Evolutionary conservation across 2,888 invertebrate species (phyloP).

Genomic region (Prosapia bicincta): DNA sequence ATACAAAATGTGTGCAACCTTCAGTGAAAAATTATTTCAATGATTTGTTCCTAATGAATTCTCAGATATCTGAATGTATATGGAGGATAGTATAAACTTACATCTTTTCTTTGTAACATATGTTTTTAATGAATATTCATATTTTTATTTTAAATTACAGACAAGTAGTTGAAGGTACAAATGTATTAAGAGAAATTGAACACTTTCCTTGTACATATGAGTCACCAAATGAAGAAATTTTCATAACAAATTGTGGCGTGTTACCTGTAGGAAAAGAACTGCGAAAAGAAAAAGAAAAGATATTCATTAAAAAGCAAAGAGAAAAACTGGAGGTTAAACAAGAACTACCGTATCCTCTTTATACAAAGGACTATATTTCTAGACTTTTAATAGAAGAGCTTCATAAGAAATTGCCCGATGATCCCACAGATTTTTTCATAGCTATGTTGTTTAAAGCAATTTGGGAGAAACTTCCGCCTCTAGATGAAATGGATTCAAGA

Average conservation of each 20-base stretch:
- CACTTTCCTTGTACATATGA: conserved; percentile 59
- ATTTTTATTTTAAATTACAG: too few relatives aligned
- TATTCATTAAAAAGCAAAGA: conserved; percentile 5
- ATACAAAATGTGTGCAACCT: too few relatives aligned
- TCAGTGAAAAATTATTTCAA: too few relatives aligned
- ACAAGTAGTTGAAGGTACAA: conserved; percentile 44
- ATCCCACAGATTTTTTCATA: background rate
- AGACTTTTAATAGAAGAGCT: conserved; percentile 13
- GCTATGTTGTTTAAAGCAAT: conserved; percentile 8
- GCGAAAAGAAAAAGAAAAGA: background rate
- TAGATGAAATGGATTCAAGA: conserved; percentile 18
- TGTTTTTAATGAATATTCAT: background rate
- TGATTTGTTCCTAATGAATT: too few relatives aligned
- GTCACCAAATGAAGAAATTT: conserved; percentile 47
- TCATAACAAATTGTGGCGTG: conserved; percentile 24
- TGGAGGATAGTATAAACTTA: too few relatives aligned
- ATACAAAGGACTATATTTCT: background rate
- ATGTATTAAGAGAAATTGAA: conserved; percentile 55
- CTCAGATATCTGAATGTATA: too few relatives aligned
- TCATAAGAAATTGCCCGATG: conserved; percentile 6
- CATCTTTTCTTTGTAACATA: too few relatives aligned
- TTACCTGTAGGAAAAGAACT: conserved; percentile 7
- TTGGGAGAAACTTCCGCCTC: conserved; percentile 4
- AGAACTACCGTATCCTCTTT: background rate
- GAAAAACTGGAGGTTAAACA: background rate